These are phyloP conservation scores for human (Homo sapiens) DNA, from an alignment of 2,113 vertebrate species.

Conservation along the genomic window DNA sequence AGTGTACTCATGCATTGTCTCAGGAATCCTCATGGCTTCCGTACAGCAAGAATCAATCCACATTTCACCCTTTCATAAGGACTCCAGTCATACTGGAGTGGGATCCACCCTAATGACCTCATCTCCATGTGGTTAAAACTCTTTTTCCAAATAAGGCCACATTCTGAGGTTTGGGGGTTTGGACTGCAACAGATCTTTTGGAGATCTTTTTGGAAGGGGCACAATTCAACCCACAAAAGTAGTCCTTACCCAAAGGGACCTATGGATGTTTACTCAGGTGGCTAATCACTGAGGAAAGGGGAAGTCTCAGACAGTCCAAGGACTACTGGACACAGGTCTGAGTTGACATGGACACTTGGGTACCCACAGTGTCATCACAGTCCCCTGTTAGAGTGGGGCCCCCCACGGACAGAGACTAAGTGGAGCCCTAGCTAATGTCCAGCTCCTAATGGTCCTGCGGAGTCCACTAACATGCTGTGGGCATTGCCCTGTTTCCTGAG, in stretches of 20 bases:
- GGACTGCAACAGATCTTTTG: neutral
- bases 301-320: neutral
- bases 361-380: neutral
- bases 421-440: too few relatives aligned
- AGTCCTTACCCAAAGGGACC: neutral
- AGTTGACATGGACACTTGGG: neutral
- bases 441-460: neutral
- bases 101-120: neutral
- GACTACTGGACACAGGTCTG: neutral
- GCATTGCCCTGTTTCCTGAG: neutral
- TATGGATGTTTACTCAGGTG: neutral
- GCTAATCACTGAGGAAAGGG: neutral
- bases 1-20: neutral
- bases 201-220: neutral
- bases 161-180: neutral
- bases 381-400: neutral
- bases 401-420: neutral
- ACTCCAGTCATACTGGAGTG: neutral
- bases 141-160: neutral
- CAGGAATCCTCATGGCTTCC: neutral
- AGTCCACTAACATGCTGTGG: neutral
- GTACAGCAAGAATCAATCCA: neutral
- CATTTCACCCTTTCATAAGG: neutral
- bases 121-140: neutral
- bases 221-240: neutral